Base-by-base conservation (phyloP, 2,797 vertebrate species). In the Lithobates pipiens region DNA sequence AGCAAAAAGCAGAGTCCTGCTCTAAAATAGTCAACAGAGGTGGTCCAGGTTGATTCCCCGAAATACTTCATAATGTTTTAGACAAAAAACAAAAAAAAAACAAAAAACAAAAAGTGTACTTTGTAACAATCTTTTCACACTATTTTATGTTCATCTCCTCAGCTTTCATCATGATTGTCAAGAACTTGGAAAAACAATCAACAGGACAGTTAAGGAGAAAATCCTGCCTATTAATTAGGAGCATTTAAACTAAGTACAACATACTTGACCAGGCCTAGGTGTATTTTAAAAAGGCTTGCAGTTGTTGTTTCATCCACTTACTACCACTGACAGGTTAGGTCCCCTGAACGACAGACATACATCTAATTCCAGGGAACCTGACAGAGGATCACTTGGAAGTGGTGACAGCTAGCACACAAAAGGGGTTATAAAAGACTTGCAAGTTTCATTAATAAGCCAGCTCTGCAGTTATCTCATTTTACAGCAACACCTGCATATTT, bases 401-500 rank as follows among this genome's bases (percentile, higher is more conserved):
- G 92, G 91, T 89, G 94, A 90, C 80, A 92, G 92, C 91, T 91
- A 92, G 87, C 90, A 92, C 92, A 86, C 86, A 93, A 89, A 91
- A 90, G 79, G 79, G 88, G 88, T 89, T 93, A 91, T 80, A 91
- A 86, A 92, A 92, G 89, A 67, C 91, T 92, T 92, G 88, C 90
- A 92, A 93, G 93, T 93, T 93, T 94, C 92, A 95, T 94, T 95
- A 95, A 94, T 94, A 94, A 93, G 92, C 90, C 93, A 94, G 79
- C 92, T 92, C 90, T 34, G 91, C 91, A 93, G 93, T 94, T 95
- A 94, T 92, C 92, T 92, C 92, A 95, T 94, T 95, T 94, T 92
- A 94, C 88, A 93, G 93, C 92, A 95, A 95, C 94, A 95, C 95
- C 95, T 95, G 94, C 93, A 94, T 94, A 95, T 95, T 94, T 94